Conservation (phyloP, 2,888 invertebrate species). For the Pollenia griseotomentosa region DNA sequence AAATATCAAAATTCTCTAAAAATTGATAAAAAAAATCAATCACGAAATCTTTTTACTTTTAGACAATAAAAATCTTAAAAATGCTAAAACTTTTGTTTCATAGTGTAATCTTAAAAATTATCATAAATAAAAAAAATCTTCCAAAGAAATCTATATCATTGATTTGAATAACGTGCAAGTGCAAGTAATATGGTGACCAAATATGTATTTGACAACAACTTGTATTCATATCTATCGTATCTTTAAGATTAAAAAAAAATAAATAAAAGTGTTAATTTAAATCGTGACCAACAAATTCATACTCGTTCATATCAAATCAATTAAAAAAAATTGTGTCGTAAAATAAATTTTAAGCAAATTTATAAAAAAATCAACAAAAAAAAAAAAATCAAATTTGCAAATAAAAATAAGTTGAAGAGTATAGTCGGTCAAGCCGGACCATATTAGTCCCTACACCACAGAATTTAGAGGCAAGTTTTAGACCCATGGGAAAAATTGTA, state of each 20-base stretch:
- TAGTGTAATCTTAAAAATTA: background rate
- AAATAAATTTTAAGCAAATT: slow-evolving; percentile 26
- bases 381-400: slow-evolving; percentile 8
- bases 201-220: slow-evolving; percentile 29
- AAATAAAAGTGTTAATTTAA: slow-evolving; percentile 50
- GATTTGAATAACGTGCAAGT: slow-evolving; percentile 28
- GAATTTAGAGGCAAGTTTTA: no score
- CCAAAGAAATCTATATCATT: background rate
- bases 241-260: slow-evolving; percentile 50
- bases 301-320: slow-evolving; percentile 26
- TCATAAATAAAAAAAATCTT: background rate
- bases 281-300: slow-evolving; percentile 59
- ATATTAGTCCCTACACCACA: no score
- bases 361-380: background rate
- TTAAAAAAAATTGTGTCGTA: slow-evolving; percentile 48
- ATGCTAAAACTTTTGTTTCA: background rate
- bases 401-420: slow-evolving; percentile 1
- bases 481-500: no score
- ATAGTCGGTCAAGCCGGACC: no score
- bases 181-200: slow-evolving; percentile 50
- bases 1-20: no score
- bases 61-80: background rate
- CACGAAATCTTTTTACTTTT: no score
- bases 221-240: slow-evolving; percentile 18
- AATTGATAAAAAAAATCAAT: no score